Conservation (phyloP, 92 coral and sea anemone species). For the Bergia sp. region DNA sequence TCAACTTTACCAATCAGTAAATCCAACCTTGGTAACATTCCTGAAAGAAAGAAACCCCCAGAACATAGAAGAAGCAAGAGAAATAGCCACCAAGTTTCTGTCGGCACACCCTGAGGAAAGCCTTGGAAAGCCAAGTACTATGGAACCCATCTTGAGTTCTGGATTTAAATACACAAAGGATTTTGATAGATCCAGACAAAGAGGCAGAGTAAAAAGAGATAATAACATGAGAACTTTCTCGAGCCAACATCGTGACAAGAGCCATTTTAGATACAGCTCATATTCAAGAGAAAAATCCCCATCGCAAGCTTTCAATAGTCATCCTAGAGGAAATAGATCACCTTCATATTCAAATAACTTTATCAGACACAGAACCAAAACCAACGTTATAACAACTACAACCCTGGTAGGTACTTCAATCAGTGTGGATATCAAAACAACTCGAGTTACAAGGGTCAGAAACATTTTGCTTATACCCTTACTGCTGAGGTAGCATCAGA, state of each 20-base stretch:
- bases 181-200: neutral
- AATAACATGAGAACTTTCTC: constrained; percentile 1
- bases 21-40: constrained; percentile 1
- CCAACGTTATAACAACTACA: neutral
- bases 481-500: neutral
- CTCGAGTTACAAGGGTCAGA: neutral
- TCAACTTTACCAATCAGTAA: constrained; percentile 10
- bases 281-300: neutral
- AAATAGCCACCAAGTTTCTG: constrained; percentile 10
- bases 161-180: neutral
- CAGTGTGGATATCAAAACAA: neutral
- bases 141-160: constrained; percentile 6
- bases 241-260: constrained; percentile 7
- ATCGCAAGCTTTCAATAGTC: constrained; percentile 5
- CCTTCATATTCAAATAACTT: constrained; percentile 2
- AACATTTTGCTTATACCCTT: neutral
- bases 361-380: neutral
- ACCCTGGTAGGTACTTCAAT: neutral
- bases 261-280: neutral
- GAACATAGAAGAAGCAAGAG: constrained; percentile 10
- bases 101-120: constrained; percentile 13
- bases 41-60: constrained; percentile 7
- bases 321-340: constrained; percentile 17
- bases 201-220: constrained; percentile 4
- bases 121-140: neutral